Conservation (phyloP, 23 tunicate species). For the Styela clava region DNA sequence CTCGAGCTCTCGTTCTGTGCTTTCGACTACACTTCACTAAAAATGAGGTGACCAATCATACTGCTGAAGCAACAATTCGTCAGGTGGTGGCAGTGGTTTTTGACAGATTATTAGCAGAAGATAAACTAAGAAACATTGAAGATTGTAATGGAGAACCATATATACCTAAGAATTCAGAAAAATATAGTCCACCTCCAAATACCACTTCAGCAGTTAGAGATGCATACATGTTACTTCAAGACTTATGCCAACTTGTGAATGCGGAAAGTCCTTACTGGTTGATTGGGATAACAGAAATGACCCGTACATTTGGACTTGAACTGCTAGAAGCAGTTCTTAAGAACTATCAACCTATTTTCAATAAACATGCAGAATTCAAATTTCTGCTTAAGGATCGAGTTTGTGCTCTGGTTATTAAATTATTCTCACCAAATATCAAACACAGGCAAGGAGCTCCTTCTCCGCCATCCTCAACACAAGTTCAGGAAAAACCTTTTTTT, state of each 20-base stretch:
- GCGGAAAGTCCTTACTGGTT: slow-evolving; percentile 89
- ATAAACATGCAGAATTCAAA: slow-evolving; percentile 80
- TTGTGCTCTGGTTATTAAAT: slow-evolving; percentile 80
- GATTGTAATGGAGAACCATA: slow-evolving; percentile 60
- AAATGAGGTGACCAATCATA: slow-evolving; percentile 84
- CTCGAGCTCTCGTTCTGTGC: slow-evolving; percentile 80
- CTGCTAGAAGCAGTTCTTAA: slow-evolving; percentile 72
- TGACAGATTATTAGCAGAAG: slow-evolving; percentile 78
- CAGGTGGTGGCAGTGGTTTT: slow-evolving; percentile 88
- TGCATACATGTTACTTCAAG: slow-evolving; percentile 89
- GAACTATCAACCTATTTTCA: slow-evolving; percentile 68
- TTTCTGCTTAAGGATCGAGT: slow-evolving; percentile 91
- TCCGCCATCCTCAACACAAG: slow-evolving; percentile 45
- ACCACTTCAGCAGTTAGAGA: slow-evolving; percentile 58
- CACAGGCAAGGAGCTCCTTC: slow-evolving; percentile 94
- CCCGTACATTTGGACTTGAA: slow-evolving; percentile 87
- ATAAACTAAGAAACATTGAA: slow-evolving; percentile 17
- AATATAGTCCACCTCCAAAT: slow-evolving; percentile 57
- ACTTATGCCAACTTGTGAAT: slow-evolving; percentile 84
- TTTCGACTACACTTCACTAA: slow-evolving; percentile 94
- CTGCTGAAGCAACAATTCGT: slow-evolving; percentile 93
- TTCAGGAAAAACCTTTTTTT: slow-evolving; percentile 81
- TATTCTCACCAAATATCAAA: slow-evolving; percentile 94
- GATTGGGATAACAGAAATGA: slow-evolving; percentile 89
- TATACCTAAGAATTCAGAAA: slow-evolving; percentile 46